Evolutionary conservation across 2,888 invertebrate genomes (phyloP), one percentile per base, ranked within the genome.

Genomic region (Gandaritis pyraliata): DNA sequence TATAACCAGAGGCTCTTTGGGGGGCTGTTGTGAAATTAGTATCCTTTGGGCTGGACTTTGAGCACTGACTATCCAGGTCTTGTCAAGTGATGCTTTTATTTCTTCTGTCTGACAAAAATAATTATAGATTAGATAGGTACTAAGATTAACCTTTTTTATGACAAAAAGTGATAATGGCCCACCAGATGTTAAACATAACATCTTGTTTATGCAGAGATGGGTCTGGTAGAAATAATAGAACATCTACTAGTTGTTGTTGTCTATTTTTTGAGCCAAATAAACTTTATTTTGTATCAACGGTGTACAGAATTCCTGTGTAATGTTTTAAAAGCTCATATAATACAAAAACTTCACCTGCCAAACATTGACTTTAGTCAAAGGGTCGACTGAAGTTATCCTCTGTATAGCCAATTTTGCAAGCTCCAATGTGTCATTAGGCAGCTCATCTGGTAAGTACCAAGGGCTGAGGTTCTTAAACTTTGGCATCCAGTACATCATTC

Each of bases 401-500:
- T 94, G 89, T 50, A 99, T 94, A 0, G 98, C 98, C 58, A 98
- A 77, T 78, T 94, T 94, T 0, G 98, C 98, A 51, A 98, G 83
- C 76, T 96, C 95, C 12, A 96, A 85, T 0, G 94, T 92, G 76
- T 97, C 96, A 68, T 93, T 91, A 0, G 98, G 98, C n/a, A 97
- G 81, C 0, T 95, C 94, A 52, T 94, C 93, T 0, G 97, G 98
- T 56, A 97, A 83, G 4, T 94, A 94, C 96, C 97, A 98, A 0
- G 98, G 98, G 58, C 96, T 97, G 0, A 96, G 84, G 80, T 98
- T 95, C 79, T 95, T 97, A 80, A 99, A 97, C 84, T 99, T 99
- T 0, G 99, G 98, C 95, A 96, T 95, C 97, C 96, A 97, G 76
- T 97, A 97, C 94, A 96, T 94, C 95, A 97, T 96, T 11, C 96